Evolutionary conservation across 2,113 vertebrate species (phyloP).

Genomic region (Ailurus styani): DNA sequence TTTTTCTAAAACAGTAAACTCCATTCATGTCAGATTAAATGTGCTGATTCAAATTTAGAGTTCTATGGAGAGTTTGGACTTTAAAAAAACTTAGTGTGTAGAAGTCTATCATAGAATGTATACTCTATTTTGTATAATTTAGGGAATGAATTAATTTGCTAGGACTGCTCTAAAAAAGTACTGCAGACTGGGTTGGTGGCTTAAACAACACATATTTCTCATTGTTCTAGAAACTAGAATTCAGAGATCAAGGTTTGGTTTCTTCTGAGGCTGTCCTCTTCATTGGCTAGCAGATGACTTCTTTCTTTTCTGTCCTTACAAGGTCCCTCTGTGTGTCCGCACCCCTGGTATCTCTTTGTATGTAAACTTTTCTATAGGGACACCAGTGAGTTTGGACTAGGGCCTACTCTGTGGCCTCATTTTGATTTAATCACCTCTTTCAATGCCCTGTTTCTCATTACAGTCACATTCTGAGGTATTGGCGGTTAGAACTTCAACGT

Average conservation of each 20-base stretch:
- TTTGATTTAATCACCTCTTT: background rate
- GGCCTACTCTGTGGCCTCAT: fast-evolving
- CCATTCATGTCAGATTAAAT: background rate
- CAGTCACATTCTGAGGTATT: background rate
- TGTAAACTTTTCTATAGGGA: background rate
- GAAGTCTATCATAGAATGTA: background rate
- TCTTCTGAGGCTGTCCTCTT: background rate
- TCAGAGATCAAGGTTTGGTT: background rate
- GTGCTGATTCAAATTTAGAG: background rate
- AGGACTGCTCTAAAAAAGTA: background rate
- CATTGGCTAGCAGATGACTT: fast-evolving
- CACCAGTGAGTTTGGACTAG: no score
- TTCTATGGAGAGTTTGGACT: background rate
- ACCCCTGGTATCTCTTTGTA: fast-evolving
- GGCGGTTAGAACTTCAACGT: background rate
- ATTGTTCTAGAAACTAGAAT: background rate
- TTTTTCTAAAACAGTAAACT: background rate
- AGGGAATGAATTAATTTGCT: background rate
- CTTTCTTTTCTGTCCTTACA: background rate
- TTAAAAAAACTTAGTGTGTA: background rate
- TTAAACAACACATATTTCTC: background rate
- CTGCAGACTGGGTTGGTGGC: fast-evolving
- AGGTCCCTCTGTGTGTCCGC: fast-evolving
- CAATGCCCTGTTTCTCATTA: background rate
- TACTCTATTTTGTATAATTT: background rate